These are phyloP conservation scores for Cataglyphis altisquamis DNA, from an alignment of 2,888 invertebrate genomes.

Conservation along the genomic window DNA sequence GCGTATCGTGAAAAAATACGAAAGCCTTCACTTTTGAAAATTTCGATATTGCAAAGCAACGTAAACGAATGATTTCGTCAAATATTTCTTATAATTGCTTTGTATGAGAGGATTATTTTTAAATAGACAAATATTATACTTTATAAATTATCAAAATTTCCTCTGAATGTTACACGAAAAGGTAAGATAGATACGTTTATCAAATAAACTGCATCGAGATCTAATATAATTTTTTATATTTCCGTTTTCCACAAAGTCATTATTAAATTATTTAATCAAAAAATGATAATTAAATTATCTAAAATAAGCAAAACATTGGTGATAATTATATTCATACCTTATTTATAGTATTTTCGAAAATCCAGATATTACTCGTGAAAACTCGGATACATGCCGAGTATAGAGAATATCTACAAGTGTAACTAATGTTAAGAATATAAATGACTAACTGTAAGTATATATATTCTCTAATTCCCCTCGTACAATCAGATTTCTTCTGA, in stretches of 20 bases:
- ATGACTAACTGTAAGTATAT: neutral
- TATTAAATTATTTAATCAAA: neutral
- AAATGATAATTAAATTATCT: neutral
- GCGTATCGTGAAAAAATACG: slow-evolving; percentile 24
- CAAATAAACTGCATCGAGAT: neutral
- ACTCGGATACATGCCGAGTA: neutral
- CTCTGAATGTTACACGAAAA: neutral
- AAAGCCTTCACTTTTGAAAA: slow-evolving; percentile 9
- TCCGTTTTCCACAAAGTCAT: neutral
- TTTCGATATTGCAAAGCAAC: neutral
- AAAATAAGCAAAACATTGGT: neutral
- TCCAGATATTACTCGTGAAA: neutral
- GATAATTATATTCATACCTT: neutral
- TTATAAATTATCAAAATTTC: neutral
- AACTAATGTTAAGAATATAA: neutral
- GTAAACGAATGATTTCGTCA: neutral
- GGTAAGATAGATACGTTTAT: neutral
- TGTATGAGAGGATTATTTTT: neutral
- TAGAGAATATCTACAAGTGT: neutral
- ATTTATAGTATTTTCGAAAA: neutral
- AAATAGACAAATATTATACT: neutral
- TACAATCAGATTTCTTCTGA: neutral
- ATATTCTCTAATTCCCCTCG: neutral
- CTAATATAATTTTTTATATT: neutral
- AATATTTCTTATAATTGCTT: neutral